Evolutionary conservation across 1,140 invertebrate genomes (phyloP), one percentile per base, ranked within the genome.

Genomic region (Neodiprion pinetum): DNA sequence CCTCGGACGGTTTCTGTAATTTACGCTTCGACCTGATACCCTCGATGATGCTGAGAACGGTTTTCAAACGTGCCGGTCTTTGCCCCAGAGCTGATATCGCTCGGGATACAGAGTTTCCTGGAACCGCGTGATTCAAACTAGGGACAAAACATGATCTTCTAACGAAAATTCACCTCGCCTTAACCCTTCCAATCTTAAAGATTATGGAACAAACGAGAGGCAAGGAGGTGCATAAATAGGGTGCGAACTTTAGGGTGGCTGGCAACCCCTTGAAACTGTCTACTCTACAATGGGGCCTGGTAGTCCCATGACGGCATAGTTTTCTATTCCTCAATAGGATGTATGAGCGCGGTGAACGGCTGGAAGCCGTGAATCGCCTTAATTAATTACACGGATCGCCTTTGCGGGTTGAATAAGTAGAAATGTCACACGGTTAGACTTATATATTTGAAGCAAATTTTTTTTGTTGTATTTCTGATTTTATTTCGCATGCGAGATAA

Each of bases 161-260:
- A 68, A 40, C 17, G 48, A 12, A 73, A 71, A 80, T 77, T 79
- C 78, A 71, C 49, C 74, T 78, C 72, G 76, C 74, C 79, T 49
- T 77, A 85, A 88, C 84, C 85, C 86, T 87, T 86, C 75, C 85
- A 85, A 88, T 89, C 86, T 88, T 89, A 87, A 88, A 89, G 86
- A 87, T 89, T 88, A 87, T 82, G 86, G 87, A 87, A 88, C 86
- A 87, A 88, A 87, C 84, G 86, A 86, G 86, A 86, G 83, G 83
- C 80, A 78, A 85, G 53, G 53, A 61, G 53, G n/a, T 61, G 53
- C 53, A 61, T 61, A 81, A 87, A 88, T 87, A 84, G 86, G 87
- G 85, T 88, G 87, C 82, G 83, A 61, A 87, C 80, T 80, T 75
- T 72, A 75, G 78, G 74, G 77, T 67, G 78, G 73, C 75, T 73